Percentiles rank a stretch among this genome's conserved stretches.
Conservation (phyloP, 2,888 invertebrate species). For the Polymixis flavicincta region DNA sequence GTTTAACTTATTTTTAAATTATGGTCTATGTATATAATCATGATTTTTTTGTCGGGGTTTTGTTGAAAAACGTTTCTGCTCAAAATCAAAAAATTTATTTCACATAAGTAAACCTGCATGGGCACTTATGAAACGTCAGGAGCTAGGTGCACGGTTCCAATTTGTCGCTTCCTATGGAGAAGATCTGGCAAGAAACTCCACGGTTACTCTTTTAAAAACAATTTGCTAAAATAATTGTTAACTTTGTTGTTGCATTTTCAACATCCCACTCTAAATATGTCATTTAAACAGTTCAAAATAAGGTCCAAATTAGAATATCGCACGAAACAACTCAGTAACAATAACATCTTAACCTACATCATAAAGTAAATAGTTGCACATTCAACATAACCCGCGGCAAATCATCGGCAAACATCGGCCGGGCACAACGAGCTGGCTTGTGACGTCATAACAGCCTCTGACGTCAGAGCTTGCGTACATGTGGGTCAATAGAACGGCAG, state of each 20-base stretch:
- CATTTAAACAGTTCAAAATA: background rate
- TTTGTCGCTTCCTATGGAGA: too few relatives aligned
- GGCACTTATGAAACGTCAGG: too few relatives aligned
- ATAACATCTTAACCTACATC: constrained; percentile 13
- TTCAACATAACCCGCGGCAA: constrained; percentile 50
- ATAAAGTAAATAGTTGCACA: constrained; percentile 39
- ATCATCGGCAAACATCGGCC: constrained; percentile 68
- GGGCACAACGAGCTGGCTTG: constrained; percentile 76
- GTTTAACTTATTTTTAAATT: background rate
- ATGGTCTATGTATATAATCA: background rate
- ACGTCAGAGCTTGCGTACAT: constrained; percentile 87
- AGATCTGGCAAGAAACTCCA: too few relatives aligned
- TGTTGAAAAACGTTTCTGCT: background rate
- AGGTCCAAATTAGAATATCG: background rate
- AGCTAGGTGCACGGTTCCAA: too few relatives aligned
- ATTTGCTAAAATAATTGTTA: too few relatives aligned
- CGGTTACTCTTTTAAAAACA: too few relatives aligned
- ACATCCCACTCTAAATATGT: background rate
- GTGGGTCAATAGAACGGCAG: constrained; percentile 87
- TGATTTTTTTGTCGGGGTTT: background rate
- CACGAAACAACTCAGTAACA: background rate
- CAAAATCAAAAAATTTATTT: too few relatives aligned
- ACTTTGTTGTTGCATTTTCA: background rate
- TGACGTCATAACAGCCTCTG: constrained; percentile 84
- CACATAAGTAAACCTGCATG: too few relatives aligned